phyloP scores from a whole-genome alignment of 2,888 invertebrate genomes.

The Geotrupes spiniger region DNA sequence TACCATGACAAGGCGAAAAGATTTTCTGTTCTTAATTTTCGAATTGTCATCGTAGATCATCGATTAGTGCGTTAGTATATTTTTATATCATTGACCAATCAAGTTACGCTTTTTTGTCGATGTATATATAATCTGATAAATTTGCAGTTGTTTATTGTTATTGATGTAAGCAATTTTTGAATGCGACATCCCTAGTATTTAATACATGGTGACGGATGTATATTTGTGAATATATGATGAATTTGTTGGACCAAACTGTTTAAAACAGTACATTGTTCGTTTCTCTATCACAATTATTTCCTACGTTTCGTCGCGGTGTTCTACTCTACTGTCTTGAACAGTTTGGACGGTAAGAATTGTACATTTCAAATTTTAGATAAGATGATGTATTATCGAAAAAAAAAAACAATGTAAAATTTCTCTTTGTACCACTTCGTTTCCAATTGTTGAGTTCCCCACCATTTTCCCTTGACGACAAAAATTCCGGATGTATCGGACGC shows the following conservation, averaged over 20 bases:
- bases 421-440: constrained; percentile 12
- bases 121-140: constrained; percentile 47
- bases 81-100: constrained; percentile 54
- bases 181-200: constrained; percentile 46
- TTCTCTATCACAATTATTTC: constrained; percentile 10
- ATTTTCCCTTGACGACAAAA: neutral
- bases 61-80: constrained; percentile 39
- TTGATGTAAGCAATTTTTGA: constrained; percentile 39
- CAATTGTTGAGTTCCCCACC: neutral
- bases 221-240: constrained; percentile 49
- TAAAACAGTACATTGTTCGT: constrained; percentile 32
- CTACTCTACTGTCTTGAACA: constrained; percentile 40
- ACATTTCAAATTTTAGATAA: constrained; percentile 42
- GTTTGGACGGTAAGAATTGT: constrained; percentile 44
- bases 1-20: constrained; percentile 7
- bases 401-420: constrained; percentile 24
- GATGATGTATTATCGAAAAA: constrained; percentile 25
- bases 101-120: constrained; percentile 51
- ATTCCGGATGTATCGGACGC: constrained; percentile 17
- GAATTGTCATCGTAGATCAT: constrained; percentile 21
- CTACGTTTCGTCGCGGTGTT: constrained; percentile 8
- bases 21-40: constrained; percentile 11
- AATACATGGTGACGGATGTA: constrained; percentile 50
- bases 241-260: constrained; percentile 39
- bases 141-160: constrained; percentile 51